Conservation (phyloP, 2,888 invertebrate species). For the Erynnis tages region DNA sequence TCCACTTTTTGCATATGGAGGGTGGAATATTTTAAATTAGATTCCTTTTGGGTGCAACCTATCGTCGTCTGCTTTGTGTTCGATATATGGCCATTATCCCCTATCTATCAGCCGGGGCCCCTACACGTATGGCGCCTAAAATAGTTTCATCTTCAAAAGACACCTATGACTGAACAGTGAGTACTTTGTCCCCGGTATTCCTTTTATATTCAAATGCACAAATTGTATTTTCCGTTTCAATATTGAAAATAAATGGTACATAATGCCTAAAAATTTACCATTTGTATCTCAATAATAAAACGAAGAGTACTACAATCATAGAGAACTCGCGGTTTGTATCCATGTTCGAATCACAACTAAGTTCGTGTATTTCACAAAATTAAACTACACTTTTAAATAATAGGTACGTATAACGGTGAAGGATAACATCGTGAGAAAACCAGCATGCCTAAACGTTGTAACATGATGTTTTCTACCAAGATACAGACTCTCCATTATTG, state of each 20-base stretch:
- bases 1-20: constrained; percentile 14
- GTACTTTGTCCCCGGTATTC: constrained; percentile 41
- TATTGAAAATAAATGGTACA: neutral
- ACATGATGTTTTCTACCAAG: too few species aligned
- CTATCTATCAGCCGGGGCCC: constrained; percentile 40
- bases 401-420: too few species aligned
- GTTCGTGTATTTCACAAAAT: too few species aligned
- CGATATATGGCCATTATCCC: constrained; percentile 44
- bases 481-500: too few species aligned
- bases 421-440: too few species aligned
- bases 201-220: constrained; percentile 53
- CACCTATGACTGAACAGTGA: neutral
- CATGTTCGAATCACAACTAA: too few species aligned
- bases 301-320: too few species aligned
- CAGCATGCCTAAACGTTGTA: too few species aligned
- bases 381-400: too few species aligned
- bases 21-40: constrained; percentile 50
- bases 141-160: constrained; percentile 25
- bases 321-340: too few species aligned
- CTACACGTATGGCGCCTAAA: constrained; percentile 16
- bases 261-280: too few species aligned
- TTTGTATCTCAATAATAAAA: too few species aligned
- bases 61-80: constrained; percentile 45
- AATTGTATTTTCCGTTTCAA: constrained; percentile 3
- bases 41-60: constrained; percentile 48